Evolutionary conservation across 1,140 invertebrate species (phyloP).

Genomic region (Capitella teleta): DNA sequence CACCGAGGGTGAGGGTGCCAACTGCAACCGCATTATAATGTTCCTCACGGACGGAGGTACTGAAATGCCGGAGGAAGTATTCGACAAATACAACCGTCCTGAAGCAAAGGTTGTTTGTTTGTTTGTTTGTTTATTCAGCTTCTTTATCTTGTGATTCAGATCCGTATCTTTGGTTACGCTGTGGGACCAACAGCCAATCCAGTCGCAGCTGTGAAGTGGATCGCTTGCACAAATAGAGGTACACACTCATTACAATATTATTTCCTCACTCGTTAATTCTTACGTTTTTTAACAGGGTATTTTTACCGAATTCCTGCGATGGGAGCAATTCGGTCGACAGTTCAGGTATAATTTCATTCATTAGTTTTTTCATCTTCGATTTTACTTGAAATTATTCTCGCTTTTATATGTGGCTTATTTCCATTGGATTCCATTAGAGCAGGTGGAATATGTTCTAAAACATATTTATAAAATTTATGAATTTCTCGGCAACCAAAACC

Average conservation of each 20-base stretch:
- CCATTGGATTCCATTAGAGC: no score
- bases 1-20: slow-evolving; percentile 18
- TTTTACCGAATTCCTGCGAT: slow-evolving; percentile 46
- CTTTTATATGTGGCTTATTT: no score
- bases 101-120: slow-evolving; percentile 7
- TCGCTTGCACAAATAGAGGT: slow-evolving; percentile 95
- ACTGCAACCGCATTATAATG: slow-evolving; percentile 40
- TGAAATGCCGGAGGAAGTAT: slow-evolving; percentile 31
- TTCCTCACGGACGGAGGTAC: slow-evolving; percentile 39
- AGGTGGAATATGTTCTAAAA: no score
- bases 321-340: slow-evolving; percentile 45
- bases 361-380: no score
- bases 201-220: slow-evolving; percentile 82
- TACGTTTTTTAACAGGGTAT: slow-evolving; percentile 31
- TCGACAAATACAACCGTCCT: slow-evolving; percentile 30
- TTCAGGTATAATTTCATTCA: no score
- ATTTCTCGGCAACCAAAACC: no score
- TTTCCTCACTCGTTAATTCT: neutral
- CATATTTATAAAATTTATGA: no score
- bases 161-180: slow-evolving; percentile 94
- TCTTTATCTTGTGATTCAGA: slow-evolving; percentile 45
- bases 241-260: slow-evolving; percentile 12
- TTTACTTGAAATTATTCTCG: no score
- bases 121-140: neutral
- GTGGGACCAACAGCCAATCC: slow-evolving; percentile 91